These are phyloP conservation scores for Gracilinanus agilis DNA, from an alignment of 2,113 vertebrate species.

Conservation along the genomic window DNA sequence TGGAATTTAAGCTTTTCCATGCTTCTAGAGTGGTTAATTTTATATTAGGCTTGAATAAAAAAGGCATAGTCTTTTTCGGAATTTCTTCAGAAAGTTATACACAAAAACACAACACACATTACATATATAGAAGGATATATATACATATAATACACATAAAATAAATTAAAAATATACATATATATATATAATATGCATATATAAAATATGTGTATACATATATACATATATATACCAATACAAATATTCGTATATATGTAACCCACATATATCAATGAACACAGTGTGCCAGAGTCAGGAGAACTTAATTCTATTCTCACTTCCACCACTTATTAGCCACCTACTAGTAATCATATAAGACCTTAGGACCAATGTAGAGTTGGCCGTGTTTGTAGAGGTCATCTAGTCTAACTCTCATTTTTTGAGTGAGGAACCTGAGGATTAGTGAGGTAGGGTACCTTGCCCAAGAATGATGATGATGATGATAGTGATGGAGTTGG, in stretches of 20 bases:
- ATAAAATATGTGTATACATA: too few relatives aligned
- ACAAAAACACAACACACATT: background rate
- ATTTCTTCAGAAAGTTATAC: slow-evolving; percentile 22
- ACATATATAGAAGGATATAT: background rate
- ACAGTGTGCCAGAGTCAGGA: background rate
- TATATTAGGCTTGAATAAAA: background rate
- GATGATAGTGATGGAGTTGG: too few relatives aligned
- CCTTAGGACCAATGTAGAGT: background rate
- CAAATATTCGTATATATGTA: background rate
- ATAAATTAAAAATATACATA: background rate
- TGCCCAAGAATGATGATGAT: too few relatives aligned
- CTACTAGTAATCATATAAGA: background rate
- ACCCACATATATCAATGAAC: background rate
- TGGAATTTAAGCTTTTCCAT: background rate
- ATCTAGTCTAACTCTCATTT: background rate
- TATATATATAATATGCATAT: background rate
- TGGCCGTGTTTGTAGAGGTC: background rate
- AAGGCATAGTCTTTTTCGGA: background rate
- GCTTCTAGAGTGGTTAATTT: slow-evolving; percentile 14
- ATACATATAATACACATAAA: background rate
- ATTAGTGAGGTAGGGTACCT: background rate
- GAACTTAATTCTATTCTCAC: background rate
- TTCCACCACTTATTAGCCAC: background rate
- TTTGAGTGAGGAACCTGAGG: background rate
- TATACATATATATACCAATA: background rate